Evolutionary conservation across 2,797 vertebrate genomes (phyloP).

Genomic region (Manis javanica): DNA sequence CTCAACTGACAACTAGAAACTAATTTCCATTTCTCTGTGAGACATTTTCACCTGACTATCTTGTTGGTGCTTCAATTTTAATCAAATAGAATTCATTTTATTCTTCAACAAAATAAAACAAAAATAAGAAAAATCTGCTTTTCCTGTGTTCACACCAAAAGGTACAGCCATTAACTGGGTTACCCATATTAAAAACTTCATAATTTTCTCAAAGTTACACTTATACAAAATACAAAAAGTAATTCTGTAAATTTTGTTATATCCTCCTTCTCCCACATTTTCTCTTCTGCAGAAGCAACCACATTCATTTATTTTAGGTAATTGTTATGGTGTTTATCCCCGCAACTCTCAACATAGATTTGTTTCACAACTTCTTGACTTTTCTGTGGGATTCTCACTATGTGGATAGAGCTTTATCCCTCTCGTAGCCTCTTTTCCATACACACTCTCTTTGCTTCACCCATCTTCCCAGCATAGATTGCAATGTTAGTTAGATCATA

Average conservation of each 20-base stretch:
- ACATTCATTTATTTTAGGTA: not conserved
- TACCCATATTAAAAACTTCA: not conserved
- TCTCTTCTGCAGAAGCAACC: not conserved
- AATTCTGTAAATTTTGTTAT: not conserved
- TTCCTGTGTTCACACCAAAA: not conserved
- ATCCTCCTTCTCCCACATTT: not conserved
- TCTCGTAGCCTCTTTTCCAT: fast-evolving
- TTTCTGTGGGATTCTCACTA: not conserved
- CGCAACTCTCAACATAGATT: not conserved
- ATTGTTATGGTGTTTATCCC: not conserved
- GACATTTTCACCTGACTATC: not conserved
- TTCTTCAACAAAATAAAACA: not conserved
- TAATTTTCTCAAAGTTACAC: not conserved
- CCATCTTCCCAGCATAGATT: not conserved
- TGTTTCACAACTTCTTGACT: not conserved
- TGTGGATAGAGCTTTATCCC: not conserved
- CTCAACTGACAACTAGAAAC: not conserved
- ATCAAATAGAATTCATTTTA: not conserved
- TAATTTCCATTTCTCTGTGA: not conserved
- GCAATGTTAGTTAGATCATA: not conserved
- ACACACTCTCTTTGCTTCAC: too few relatives aligned
- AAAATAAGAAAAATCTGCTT: not conserved
- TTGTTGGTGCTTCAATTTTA: not conserved
- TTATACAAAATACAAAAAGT: not conserved
- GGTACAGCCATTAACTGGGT: not conserved